Percentiles rank a stretch among this genome's conserved stretches.
Conservation (phyloP, 2,888 invertebrate genomes). For the Campaea margaritaria region DNA sequence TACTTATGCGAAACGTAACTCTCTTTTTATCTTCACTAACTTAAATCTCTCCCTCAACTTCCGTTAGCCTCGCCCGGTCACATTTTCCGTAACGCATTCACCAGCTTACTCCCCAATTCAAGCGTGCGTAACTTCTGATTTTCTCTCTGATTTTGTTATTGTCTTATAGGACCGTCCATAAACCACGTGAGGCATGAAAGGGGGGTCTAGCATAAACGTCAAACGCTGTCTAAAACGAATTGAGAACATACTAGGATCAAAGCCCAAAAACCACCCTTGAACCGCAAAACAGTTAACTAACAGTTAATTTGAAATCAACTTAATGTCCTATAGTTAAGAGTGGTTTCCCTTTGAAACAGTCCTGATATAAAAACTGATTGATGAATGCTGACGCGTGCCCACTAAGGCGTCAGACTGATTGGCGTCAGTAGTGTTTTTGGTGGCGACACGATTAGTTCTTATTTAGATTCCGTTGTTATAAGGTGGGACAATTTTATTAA, state of each 20-base stretch:
- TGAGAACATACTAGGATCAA: neutral
- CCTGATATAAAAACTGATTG: constrained; percentile 18
- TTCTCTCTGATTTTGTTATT: too few relatives aligned
- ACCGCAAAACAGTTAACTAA: neutral
- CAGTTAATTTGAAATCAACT: constrained; percentile 1
- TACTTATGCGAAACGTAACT: too few relatives aligned
- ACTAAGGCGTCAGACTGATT: constrained; percentile 32
- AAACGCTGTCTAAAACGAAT: too few relatives aligned
- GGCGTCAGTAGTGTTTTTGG: constrained; percentile 32
- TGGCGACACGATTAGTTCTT: constrained; percentile 26
- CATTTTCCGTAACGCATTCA: too few relatives aligned
- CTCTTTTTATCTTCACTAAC: too few relatives aligned
- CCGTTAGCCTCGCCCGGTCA: too few relatives aligned
- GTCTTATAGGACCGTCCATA: too few relatives aligned
- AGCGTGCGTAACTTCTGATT: too few relatives aligned
- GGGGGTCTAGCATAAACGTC: too few relatives aligned
- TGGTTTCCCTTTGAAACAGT: neutral
- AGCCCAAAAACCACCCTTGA: constrained; percentile 19
- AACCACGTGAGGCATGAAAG: too few relatives aligned
- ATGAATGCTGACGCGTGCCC: constrained; percentile 31
- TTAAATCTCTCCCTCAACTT: too few relatives aligned
- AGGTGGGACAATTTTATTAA: neutral
- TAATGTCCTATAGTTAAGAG: neutral
- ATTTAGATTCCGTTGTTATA: constrained; percentile 9
- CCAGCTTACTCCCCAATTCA: too few relatives aligned